Base-by-base conservation (phyloP, 2,888 invertebrate species). In the Gerris lacustris region DNA sequence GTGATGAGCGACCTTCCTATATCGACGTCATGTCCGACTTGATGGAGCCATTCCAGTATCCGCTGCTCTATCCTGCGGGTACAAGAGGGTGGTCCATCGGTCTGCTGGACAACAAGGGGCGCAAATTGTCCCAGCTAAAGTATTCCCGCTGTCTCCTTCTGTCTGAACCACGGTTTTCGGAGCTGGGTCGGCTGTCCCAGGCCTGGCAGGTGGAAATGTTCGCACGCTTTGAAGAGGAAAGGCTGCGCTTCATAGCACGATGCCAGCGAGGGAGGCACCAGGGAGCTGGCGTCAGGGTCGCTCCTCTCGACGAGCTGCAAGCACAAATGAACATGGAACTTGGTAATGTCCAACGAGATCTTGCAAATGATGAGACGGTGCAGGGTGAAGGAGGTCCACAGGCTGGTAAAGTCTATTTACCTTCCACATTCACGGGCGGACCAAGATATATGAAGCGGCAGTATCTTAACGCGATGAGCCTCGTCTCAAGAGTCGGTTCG, bases 361-460 rank as follows among this genome's bases (percentile, higher is more conserved):
- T n/a, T n/a, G n/a, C n/a, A n/a, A n/a, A 45, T 55, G 73, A 73
- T 43, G 73, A 73, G 44, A 72, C 72, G 9, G 55, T 73, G 31
- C 70, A 67, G 43, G 69, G 71, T 2, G 71, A 70, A 44, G 72
- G 72, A 0, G 67, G 67, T 5, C 63, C 64, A 62, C 44, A 47
- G 5, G 45, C 72, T 2, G 72, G 72, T 9, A 71, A 69, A 43
- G 31, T 72, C 31, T 71, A 72, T 45, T 63, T 72, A 17, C 72
- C 73, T 5, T 55, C 44, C 11, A 64, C 71, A 15, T 73, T 73
- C 45, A 70, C 70, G n/a, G 73, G 73, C 45, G 69, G 72, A 15
- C 71, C 71, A n/a, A 45, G 71, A 31, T 73, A 71, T 69, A 71
- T 71, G 70, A 71, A 70, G 45, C 15, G 62, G 5, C 64, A 64